phyloP scores from a whole-genome alignment of 2,888 invertebrate genomes.

The Diaperis boleti region DNA sequence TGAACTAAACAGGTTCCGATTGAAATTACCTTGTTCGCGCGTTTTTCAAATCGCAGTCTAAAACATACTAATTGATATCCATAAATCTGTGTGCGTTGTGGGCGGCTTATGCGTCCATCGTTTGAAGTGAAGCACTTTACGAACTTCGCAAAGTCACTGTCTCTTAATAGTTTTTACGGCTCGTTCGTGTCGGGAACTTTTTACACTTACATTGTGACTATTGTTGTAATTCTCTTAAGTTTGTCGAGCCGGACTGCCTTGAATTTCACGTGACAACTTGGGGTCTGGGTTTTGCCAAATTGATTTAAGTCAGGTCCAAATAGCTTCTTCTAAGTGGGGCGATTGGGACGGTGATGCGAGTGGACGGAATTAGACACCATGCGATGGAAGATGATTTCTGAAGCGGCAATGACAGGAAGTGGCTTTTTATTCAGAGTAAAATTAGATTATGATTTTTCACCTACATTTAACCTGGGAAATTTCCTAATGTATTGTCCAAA shows the following conservation, averaged over 20 bases:
- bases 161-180: conserved; percentile 43
- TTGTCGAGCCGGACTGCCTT: conserved; percentile 14
- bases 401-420: too few species aligned
- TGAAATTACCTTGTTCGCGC: conserved; percentile 35
- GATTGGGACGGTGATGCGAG: not conserved
- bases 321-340: not conserved
- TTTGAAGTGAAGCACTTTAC: conserved; percentile 34
- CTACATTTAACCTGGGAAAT: too few species aligned
- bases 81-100: conserved; percentile 31
- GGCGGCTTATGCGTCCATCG: conserved; percentile 30
- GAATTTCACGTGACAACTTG: conserved; percentile 23
- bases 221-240: conserved; percentile 26
- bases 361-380: not conserved
- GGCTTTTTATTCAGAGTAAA: too few species aligned
- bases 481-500: too few species aligned
- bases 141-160: conserved; percentile 40
- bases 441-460: too few species aligned
- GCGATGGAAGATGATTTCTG: too few species aligned
- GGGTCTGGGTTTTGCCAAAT: not conserved
- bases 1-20: conserved; percentile 41
- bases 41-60: conserved; percentile 5
- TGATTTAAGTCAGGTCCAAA: not conserved
- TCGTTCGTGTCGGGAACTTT: too few species aligned
- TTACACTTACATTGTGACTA: too few species aligned
- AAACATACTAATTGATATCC: conserved; percentile 13